phyloP scores from a whole-genome alignment of 1,140 invertebrate genomes.

The Drosophila chauvacae region DNA sequence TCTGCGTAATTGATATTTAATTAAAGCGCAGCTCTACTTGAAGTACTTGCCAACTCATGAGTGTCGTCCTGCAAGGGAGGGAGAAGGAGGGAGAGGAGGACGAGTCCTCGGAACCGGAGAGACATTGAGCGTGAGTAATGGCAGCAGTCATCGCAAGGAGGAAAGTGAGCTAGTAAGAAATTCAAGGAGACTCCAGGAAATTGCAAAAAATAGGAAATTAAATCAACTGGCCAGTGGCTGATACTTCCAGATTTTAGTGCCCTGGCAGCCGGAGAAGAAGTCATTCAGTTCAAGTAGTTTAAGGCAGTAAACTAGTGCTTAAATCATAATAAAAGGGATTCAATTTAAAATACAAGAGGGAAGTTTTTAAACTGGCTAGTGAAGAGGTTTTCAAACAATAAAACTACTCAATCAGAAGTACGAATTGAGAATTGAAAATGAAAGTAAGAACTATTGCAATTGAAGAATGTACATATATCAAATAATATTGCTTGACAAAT shows the following conservation, averaged over 20 bases:
- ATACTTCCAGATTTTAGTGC: conserved; percentile 16
- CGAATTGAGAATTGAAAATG: neutral
- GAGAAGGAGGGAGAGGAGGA: too few species aligned
- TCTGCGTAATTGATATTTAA: conserved; percentile 78
- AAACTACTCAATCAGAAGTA: neutral
- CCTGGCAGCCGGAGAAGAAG: conserved; percentile 2
- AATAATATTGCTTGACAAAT: too few species aligned
- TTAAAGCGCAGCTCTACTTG: conserved; percentile 71
- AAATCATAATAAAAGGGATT: conserved; percentile 6
- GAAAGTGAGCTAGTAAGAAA: conserved; percentile 24
- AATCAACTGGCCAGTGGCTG: conserved; percentile 27
- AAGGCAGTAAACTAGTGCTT: conserved; percentile 13
- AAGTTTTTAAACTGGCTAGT: neutral
- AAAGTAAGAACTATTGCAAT: neutral
- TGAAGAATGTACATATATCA: neutral
- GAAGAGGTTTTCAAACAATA: neutral
- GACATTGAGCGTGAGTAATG: conserved; percentile 48
- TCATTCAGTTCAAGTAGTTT: conserved; percentile 8
- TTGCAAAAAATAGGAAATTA: conserved; percentile 37
- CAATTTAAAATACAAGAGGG: neutral
- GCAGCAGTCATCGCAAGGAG: conserved; percentile 24
- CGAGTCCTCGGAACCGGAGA: conserved; percentile 15
- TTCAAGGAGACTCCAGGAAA: conserved; percentile 29
- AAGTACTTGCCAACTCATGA: conserved; percentile 66
- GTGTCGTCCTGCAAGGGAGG: conserved; percentile 14